phyloP scores from a whole-genome alignment of 2,113 vertebrate genomes.

The Alouatta palliata region DNA sequence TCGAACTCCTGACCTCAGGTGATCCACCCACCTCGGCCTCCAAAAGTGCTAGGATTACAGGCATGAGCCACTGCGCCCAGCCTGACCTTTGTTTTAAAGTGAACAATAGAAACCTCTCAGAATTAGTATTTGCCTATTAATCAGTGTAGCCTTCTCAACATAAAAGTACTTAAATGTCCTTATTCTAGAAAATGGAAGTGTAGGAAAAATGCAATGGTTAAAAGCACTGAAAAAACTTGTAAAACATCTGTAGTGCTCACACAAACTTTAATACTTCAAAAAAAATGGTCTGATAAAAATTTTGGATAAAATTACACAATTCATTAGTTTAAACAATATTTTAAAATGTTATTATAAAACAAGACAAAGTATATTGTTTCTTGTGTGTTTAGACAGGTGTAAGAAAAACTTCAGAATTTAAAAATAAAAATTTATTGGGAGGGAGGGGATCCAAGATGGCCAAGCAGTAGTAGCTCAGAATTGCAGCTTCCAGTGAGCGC shows the following conservation, averaged over 20 bases:
- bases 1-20: no score
- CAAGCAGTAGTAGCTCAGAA: no score
- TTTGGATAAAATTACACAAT: background rate
- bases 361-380: background rate
- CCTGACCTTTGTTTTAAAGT: background rate
- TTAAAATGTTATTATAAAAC: background rate
- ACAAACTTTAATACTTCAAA: background rate
- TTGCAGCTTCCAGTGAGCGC: no score
- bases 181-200: background rate
- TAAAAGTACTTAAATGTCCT: background rate
- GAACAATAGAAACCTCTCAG: background rate
- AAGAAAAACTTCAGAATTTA: conserved; percentile 3
- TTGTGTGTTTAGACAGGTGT: background rate
- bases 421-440: background rate
- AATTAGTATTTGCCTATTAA: background rate
- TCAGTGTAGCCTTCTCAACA: background rate
- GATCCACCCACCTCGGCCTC: no score
- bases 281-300: background rate
- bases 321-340: background rate
- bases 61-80: no score
- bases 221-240: background rate
- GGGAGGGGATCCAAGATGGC: no score
- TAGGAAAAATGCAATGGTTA: background rate
- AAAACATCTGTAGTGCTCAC: background rate
- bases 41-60: no score